Base-by-base conservation (phyloP, 2,797 vertebrate species). In the Gambusia yucatana region DNA sequence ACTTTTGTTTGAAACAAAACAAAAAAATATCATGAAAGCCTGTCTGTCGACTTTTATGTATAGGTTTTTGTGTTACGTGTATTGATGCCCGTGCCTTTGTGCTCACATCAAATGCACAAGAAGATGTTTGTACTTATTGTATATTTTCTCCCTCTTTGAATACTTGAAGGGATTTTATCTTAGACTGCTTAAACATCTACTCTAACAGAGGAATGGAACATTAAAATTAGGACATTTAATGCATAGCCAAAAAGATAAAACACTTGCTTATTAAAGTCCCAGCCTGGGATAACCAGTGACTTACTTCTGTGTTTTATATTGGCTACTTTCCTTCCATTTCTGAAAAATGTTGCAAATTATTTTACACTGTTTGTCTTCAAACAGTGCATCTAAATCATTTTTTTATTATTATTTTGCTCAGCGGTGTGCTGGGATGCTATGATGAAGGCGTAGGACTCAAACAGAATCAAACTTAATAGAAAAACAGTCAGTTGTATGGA, bases 151-250 rank as follows among this genome's bases (percentile, higher is more conserved):
- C 8, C 6, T 76, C 57, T 84, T 69, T 82, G 11, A 72, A 71
- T 79, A 36, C 76, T 82, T 41, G 41, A 73, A 77, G 77, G 43
- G 81, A 50, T 81, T 70, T 86, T 89, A 86, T 36, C 50, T 74
- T 81, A 39, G 33, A 25, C n/a, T 65, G 6, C 59, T 33, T 36
- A 22, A 63, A 47, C 1, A 6, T 82, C 72, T 25, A 44, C 70
- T 67, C 33, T 74, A 71, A 11, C 1, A 8, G 47, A 81, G 79
- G 25, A 10, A 22, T 39, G 20, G 61, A 83, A 77, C 71, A 43
- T 75, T 30, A 75, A 78, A 88, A 82, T 80, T 77, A 86, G 84
- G 82, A 59, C 59, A 74, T 77, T 52, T 72, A 72, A 83, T 82
- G 70, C 59, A 30, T 65, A 73, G 48, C 44, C 44, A 73, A 76